A percentile compares a stretch with the other conserved stretches of the same genome.
phyloP scores from a whole-genome alignment of 2,888 invertebrate species.

The Dioctria linearis region DNA sequence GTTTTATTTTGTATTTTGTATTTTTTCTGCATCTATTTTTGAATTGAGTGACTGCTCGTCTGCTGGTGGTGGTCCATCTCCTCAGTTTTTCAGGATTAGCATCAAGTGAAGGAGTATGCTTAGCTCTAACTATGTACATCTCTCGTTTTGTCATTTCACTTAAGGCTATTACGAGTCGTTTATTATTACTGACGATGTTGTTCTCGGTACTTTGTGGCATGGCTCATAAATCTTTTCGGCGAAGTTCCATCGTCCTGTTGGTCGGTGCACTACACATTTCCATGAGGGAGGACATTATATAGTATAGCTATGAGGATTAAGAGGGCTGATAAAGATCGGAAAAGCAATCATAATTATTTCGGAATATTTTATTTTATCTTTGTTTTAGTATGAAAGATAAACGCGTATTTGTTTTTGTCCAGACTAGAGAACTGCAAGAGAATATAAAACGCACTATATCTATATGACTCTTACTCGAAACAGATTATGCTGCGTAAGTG shows the following conservation, averaged over 20 bases:
- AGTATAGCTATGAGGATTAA: too few relatives aligned
- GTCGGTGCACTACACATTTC: not conserved
- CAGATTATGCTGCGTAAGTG: too few relatives aligned
- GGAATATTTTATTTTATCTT: too few relatives aligned
- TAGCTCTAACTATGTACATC: conserved; percentile 7
- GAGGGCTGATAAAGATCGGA: too few relatives aligned
- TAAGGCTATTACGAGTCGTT: conserved; percentile 44
- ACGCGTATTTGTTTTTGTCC: too few relatives aligned
- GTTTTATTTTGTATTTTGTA: not conserved
- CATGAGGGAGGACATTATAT: too few relatives aligned
- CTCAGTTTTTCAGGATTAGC: conserved; percentile 3
- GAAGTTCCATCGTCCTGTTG: not conserved
- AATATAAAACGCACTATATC: too few relatives aligned
- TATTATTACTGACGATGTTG: conserved; percentile 35
- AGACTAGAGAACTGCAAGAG: too few relatives aligned
- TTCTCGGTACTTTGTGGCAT: conserved; percentile 29
- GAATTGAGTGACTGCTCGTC: conserved; percentile 34
- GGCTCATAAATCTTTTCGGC: conserved; percentile 27
- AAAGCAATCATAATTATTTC: too few relatives aligned
- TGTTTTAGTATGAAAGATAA: too few relatives aligned
- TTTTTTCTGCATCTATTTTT: not conserved
- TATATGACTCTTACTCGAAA: too few relatives aligned
- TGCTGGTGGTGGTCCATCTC: not conserved
- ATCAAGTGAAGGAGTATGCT: conserved; percentile 16
- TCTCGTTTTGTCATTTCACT: conserved; percentile 32